Base-by-base conservation (phyloP, 2,888 invertebrate species). In the Platerodrilus igneus region DNA sequence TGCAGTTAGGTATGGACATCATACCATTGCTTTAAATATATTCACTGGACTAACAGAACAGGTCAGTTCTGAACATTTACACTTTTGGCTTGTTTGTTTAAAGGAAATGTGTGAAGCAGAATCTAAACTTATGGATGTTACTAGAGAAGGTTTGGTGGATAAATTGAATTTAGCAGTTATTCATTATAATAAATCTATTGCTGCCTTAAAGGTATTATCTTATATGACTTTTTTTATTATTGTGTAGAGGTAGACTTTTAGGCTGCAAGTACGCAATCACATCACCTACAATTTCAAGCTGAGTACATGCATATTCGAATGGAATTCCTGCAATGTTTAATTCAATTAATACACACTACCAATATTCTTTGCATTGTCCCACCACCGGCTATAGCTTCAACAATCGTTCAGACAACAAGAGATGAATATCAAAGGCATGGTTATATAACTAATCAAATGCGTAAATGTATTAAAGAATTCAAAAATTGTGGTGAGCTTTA, bases 301-400 rank as follows among this genome's bases (percentile, higher is more conserved):
- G 86, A 87, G 60, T 89, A 84, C 62, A 75, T 85, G 11, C 77
- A 79, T 46, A 75, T 91, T 21, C 76, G 93, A 0, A 82, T 83
- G 0, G 79, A 79, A 56, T 83, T 86, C 58, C 70, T 93, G 3
- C 83, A 86, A 39, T 73, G 74, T 37, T 69, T 81, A 39, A 66
- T 75, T 2, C 81, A 82, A 56, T 67, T 85, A 30, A 66, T 81
- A 13, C 75, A 80, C 48, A 81, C 86, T 0, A 88, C 87, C 53
- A 75, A 77, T 48, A 81, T 86, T 41, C 73, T 89, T 21, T 87
- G 88, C 58, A 87, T 92, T 41, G 89, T 91, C 41, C 95, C 94
- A 16, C 92, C 94, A 21, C 92, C 94, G 0, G 93, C 93, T 0
- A 89, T 93, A 37, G 92, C 94, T 0, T 80, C 84, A 2, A 80